phyloP scores from a whole-genome alignment of 35 echinoderm and acorn worm genomes.

The Hemicentrotus pulcherrimus region DNA sequence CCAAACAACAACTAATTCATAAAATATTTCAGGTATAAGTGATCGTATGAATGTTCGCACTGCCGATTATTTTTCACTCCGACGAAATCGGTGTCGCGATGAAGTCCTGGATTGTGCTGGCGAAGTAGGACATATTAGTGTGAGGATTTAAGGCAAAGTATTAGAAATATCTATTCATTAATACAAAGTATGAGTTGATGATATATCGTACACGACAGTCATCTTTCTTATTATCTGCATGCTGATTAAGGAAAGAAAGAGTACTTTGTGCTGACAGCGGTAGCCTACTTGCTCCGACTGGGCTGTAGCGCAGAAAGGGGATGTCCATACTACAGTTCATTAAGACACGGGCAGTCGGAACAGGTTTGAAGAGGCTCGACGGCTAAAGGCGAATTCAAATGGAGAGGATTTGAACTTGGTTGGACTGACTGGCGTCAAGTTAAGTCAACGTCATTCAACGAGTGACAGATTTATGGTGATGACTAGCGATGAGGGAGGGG shows the following conservation, averaged over 20 bases:
- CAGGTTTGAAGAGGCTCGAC: not conserved
- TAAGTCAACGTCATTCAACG: slow-evolving; percentile 36
- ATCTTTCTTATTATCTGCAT: not conserved
- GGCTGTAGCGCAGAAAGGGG: not conserved
- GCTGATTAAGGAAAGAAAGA: not conserved
- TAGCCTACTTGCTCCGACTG: not conserved
- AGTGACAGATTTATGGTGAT: slow-evolving; percentile 29
- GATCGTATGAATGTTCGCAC: no score
- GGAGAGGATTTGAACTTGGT: slow-evolving; percentile 22
- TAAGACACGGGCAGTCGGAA: not conserved
- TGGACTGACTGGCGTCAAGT: slow-evolving; percentile 1
- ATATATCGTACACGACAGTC: not conserved
- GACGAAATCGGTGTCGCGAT: no score
- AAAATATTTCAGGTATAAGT: no score
- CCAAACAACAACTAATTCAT: no score
- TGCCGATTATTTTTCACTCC: no score
- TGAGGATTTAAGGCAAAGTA: not conserved
- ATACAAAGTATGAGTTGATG: not conserved
- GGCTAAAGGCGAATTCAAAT: not conserved
- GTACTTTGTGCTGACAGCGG: not conserved
- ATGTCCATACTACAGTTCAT: not conserved
- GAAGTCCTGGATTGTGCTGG: no score
- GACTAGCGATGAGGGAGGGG: not conserved
- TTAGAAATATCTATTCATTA: not conserved
- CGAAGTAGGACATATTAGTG: no score